A percentile compares a stretch with the other conserved stretches of the same genome.
phyloP scores from a whole-genome alignment of 2,888 invertebrate genomes.

The Xanthorhoe spadicearia region DNA sequence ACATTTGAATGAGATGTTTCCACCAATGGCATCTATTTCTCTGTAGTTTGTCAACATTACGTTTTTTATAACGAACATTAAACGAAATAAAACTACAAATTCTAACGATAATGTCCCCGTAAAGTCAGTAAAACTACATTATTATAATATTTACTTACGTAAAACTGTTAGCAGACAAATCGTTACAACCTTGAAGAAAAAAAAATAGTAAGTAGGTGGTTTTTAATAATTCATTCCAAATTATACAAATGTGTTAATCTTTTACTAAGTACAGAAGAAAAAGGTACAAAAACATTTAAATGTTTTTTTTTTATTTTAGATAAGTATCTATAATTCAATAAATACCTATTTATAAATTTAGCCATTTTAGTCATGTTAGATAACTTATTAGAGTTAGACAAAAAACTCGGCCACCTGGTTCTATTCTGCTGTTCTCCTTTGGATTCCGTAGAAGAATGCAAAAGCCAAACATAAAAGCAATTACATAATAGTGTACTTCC shows the following conservation, averaged over 20 bases:
- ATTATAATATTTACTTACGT: background rate
- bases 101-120: background rate
- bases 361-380: background rate
- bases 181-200: background rate
- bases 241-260: too few relatives aligned
- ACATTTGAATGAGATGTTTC: conserved; percentile 9
- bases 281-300: too few relatives aligned
- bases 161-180: background rate
- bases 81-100: background rate
- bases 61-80: background rate
- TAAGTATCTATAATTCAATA: too few relatives aligned
- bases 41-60: background rate
- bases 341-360: background rate
- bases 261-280: too few relatives aligned
- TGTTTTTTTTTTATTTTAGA: too few relatives aligned
- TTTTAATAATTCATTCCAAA: too few relatives aligned
- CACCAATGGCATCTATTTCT: background rate
- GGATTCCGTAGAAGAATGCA: conserved; percentile 25
- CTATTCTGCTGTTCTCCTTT: conserved; percentile 1
- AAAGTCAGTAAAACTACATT: background rate
- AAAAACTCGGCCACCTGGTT: conserved; percentile 7
- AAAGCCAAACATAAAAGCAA: conserved; percentile 38
- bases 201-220: background rate
- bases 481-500: conserved; percentile 46
- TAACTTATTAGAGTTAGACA: background rate